phyloP scores from a whole-genome alignment of 2,888 invertebrate species.

The Drosophila koepferae region DNA sequence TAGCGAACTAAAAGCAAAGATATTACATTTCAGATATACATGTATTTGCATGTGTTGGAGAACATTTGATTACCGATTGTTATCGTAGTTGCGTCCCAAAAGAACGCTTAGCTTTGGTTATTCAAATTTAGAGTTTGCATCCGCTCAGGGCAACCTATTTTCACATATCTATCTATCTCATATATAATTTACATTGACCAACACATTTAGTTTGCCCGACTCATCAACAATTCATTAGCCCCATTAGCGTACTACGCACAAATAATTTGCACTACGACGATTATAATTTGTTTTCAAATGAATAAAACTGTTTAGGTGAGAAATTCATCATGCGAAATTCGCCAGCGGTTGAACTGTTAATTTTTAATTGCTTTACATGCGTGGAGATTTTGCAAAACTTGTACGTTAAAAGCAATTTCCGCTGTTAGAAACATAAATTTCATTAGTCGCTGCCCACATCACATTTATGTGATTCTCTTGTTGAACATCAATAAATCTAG shows the following conservation, averaged over 20 bases:
- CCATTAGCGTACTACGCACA: not conserved
- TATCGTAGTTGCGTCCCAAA: not conserved
- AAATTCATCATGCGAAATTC: not conserved
- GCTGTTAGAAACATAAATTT: not conserved
- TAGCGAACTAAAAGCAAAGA: constrained; percentile 10
- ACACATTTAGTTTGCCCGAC: not conserved
- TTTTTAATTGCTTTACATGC: not conserved
- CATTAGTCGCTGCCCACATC: not conserved
- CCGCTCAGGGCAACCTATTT: not conserved
- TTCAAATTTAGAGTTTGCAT: constrained; percentile 1
- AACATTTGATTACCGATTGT: constrained; percentile 24
- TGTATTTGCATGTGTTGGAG: not conserved
- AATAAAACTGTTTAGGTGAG: too few relatives aligned
- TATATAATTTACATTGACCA: not conserved
- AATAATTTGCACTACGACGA: not conserved
- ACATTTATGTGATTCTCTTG: constrained; percentile 17
- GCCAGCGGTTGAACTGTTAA: not conserved
- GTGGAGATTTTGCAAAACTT: too few relatives aligned
- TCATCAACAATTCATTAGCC: constrained; percentile 22
- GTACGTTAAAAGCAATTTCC: not conserved
- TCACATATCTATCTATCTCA: not conserved
- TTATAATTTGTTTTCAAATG: not conserved
- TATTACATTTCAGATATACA: not conserved
- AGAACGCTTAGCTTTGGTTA: not conserved
- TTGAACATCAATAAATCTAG: constrained; percentile 29